Base-by-base conservation (phyloP, 2,888 invertebrate species). In the Ochropacha duplaris region DNA sequence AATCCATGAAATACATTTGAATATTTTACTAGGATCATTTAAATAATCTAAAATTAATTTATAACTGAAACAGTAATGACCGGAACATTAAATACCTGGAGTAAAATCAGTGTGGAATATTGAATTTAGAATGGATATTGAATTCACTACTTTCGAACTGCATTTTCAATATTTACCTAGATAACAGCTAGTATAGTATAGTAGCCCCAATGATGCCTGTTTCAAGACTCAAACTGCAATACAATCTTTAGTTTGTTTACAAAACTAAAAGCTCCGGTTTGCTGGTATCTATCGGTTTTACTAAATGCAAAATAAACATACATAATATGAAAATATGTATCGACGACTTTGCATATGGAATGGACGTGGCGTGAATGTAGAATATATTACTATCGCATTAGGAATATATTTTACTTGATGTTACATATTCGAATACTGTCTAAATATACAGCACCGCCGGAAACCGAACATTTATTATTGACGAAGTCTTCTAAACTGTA, bases 241-340 rank as follows among this genome's bases (percentile, higher is more conserved):
- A 71, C 61, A 71, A 69, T 64, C 68, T 70, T 63, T 58, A 52
- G 59, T 62, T 68, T 74, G 72, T 76, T 77, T 74, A 65, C 71
- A 52, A 61, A 78, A 79, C 74, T 80, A 74, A 79, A 78, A 79
- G 76, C 68, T 51, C 57, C 68, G 73, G 70, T 70, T 60, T 44
- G 57, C 57, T 66, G 68, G 65, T 66, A 62, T 58, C 61, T 54
- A 69, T 69, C 58, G 68, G 68, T 77, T 73, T 72, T 78, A 74
- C 71, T 73, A 72, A 72, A 73, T 71, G 66, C 69, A 57, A 61
- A 59, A 63, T 62, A 58, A 63, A 58, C 59, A 56, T n/a, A n/a
- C n/a, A n/a, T n/a, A n/a, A n/a, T 72, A 69, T 63, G 64, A 63
- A 64, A 65, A 74, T 68, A 65, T 67, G 65, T 68, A 64, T 61